Percentiles rank a stretch among this genome's conserved stretches.
Evolutionary conservation across 2,888 invertebrate species (phyloP).

Genomic region (Dascillus cervinus): DNA sequence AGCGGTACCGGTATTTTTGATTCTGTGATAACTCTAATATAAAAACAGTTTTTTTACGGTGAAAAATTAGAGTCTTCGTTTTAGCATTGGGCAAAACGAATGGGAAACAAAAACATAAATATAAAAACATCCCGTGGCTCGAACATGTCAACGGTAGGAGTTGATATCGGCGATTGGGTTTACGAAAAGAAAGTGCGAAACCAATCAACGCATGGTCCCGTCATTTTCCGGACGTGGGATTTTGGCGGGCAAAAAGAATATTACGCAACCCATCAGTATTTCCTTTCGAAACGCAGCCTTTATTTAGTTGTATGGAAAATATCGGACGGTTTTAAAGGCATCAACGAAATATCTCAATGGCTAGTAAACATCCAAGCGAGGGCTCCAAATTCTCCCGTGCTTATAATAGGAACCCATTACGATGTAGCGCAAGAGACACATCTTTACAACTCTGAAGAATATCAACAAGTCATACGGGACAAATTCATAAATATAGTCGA

Average conservation of each 20-base stretch:
- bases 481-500: slow-evolving; percentile 89
- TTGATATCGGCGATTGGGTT: slow-evolving; percentile 93
- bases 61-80: slow-evolving; percentile 10
- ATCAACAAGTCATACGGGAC: slow-evolving; percentile 82
- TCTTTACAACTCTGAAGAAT: slow-evolving; percentile 59
- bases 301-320: slow-evolving; percentile 95
- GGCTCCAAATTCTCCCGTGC: slow-evolving; percentile 92
- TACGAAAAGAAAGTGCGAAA: slow-evolving; percentile 80
- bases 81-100: slow-evolving; percentile 90
- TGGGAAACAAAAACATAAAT: slow-evolving; percentile 82
- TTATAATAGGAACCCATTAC: slow-evolving; percentile 94
- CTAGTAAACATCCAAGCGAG: slow-evolving; percentile 89
- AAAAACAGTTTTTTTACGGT: no score
- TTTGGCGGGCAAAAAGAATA: slow-evolving; percentile 98
- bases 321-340: slow-evolving; percentile 82
- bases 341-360: slow-evolving; percentile 90
- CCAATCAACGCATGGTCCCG: slow-evolving; percentile 67
- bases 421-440: slow-evolving; percentile 68
- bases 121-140: slow-evolving; percentile 67
- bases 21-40: no score
- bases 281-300: slow-evolving; percentile 87
- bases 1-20: no score
- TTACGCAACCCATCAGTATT: slow-evolving; percentile 98
- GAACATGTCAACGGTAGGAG: slow-evolving; percentile 92
- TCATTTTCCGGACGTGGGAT: slow-evolving; percentile 95